Evolutionary conservation across 2,113 vertebrate species (phyloP).

Genomic region (Zapornia atra): DNA sequence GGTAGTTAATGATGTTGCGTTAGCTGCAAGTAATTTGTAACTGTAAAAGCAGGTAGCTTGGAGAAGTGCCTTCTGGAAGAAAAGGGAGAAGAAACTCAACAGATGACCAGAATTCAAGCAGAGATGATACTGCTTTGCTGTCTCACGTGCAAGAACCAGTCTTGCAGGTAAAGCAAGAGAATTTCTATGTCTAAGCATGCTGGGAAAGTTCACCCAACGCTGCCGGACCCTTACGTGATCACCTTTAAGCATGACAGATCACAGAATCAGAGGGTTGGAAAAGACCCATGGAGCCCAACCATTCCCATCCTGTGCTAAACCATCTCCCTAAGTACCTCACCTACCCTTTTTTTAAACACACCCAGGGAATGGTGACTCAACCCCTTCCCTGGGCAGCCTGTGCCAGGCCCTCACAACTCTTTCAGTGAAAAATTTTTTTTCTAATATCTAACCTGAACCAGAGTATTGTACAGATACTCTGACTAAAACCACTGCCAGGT

Average conservation of each 20-base stretch:
- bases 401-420: too few species aligned
- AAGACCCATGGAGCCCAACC: too few species aligned
- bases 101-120: background rate
- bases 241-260: background rate
- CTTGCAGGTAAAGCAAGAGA: background rate
- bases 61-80: background rate
- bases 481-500: background rate
- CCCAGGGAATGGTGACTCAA: too few species aligned
- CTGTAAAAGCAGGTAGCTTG: background rate
- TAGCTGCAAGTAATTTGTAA: background rate
- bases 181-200: background rate
- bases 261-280: too few species aligned
- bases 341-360: too few species aligned
- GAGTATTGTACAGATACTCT: background rate
- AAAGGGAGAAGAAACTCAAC: background rate
- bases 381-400: too few species aligned
- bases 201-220: background rate
- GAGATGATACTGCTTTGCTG: background rate
- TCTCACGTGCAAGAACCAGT: background rate
- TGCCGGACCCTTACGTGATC: background rate
- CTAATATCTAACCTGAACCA: too few species aligned
- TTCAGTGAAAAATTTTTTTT: too few species aligned
- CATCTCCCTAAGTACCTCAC: too few species aligned
- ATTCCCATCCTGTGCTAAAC: too few species aligned
- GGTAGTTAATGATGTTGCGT: background rate